Evolutionary conservation across 2,888 invertebrate genomes (phyloP).

Genomic region (Lypha dubia): DNA sequence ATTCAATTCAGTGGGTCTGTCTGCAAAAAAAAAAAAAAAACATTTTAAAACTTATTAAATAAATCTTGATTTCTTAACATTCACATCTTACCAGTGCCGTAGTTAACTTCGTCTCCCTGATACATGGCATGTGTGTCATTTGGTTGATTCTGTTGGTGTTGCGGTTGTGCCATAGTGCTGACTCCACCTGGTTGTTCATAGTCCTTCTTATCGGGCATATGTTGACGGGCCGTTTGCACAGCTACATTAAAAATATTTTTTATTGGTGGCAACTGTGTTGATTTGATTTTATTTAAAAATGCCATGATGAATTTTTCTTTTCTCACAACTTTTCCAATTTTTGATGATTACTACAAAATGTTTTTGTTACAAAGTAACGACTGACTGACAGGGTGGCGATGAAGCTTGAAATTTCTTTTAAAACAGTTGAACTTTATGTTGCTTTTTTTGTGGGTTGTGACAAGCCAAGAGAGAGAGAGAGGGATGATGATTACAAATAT

Average conservation of each 20-base stretch:
- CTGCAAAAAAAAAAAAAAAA: conserved; percentile 56
- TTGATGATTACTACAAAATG: conserved; percentile 36
- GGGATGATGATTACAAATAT: conserved; percentile 22
- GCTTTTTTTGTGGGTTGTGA: conserved; percentile 23
- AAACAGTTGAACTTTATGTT: conserved; percentile 10
- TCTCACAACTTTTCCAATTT: conserved; percentile 24
- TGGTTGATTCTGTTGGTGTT: conserved; percentile 62
- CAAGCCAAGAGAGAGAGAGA: conserved; percentile 8
- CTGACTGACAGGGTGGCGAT: conserved; percentile 58
- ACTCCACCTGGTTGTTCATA: conserved; percentile 82
- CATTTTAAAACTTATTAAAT: not conserved
- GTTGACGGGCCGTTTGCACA: conserved; percentile 91
- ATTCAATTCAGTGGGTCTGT: conserved; percentile 82
- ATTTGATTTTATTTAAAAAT: conserved; percentile 84
- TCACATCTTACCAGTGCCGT: conserved; percentile 56
- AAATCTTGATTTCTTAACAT: conserved; percentile 37
- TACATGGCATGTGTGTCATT: conserved; percentile 73
- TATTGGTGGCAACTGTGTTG: conserved; percentile 90
- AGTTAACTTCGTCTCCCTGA: conserved; percentile 66
- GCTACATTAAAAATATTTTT: conserved; percentile 92
- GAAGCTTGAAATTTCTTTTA: conserved; percentile 51
- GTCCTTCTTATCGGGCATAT: conserved; percentile 87
- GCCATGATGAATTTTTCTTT: conserved; percentile 83
- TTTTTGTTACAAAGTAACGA: not conserved
- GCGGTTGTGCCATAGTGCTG: conserved; percentile 73